phyloP scores from a whole-genome alignment of 2,113 vertebrate species.

The Melospiza melodia region DNA sequence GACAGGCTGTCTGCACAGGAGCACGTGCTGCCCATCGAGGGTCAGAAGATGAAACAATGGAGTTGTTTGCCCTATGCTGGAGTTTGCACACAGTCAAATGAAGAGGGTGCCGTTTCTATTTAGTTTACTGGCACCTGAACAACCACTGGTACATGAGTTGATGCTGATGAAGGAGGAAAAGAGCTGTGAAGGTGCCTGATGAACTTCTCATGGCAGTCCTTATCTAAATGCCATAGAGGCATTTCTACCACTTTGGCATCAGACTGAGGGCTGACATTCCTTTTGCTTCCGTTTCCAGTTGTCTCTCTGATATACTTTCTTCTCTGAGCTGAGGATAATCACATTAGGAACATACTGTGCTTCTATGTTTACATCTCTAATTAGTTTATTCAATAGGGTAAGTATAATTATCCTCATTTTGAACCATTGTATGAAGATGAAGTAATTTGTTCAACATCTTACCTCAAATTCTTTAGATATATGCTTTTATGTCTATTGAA shows the following conservation, averaged over 20 bases:
- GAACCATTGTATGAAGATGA: neutral
- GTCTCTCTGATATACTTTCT: neutral
- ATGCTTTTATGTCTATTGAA: neutral
- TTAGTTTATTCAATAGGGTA: constrained; percentile 11
- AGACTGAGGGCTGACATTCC: neutral
- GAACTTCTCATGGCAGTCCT: neutral
- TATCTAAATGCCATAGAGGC: neutral
- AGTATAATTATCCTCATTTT: constrained; percentile 1
- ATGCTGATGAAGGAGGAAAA: neutral
- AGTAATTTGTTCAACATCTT: neutral
- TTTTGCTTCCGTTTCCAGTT: neutral
- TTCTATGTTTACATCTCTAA: constrained; percentile 20
- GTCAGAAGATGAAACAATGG: neutral
- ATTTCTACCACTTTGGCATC: neutral
- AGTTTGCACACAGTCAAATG: neutral
- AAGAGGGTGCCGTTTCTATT: neutral
- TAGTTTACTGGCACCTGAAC: neutral
- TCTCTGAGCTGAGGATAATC: constrained; percentile 14
- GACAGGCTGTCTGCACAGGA: neutral
- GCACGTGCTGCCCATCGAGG: neutral
- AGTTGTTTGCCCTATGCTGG: neutral
- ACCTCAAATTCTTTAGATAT: neutral
- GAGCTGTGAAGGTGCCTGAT: neutral
- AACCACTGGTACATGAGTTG: fast-evolving
- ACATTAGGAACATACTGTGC: neutral